Conservation (phyloP, 2,888 invertebrate species). For the Trilocha varians region DNA sequence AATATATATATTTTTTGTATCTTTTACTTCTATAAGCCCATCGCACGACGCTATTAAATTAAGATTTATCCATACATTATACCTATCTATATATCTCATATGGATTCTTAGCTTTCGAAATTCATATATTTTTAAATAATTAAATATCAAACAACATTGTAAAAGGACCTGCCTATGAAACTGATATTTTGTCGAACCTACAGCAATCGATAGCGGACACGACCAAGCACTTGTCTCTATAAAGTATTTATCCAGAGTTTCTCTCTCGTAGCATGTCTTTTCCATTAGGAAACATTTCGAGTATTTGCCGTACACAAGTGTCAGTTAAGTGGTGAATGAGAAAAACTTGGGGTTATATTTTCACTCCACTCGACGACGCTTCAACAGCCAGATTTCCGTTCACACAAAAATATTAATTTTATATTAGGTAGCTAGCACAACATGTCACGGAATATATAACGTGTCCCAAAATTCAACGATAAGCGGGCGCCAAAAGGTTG, state of each 20-base stretch:
- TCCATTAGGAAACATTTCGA: slow-evolving; percentile 67
- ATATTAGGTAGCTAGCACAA: neutral
- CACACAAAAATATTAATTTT: slow-evolving; percentile 11
- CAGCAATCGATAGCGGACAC: slow-evolving; percentile 44
- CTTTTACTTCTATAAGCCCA: too few relatives aligned
- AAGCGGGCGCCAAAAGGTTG: too few relatives aligned
- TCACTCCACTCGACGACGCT: neutral
- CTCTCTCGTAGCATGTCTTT: slow-evolving; percentile 65
- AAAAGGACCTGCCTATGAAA: neutral
- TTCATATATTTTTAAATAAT: too few relatives aligned
- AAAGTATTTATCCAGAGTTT: slow-evolving; percentile 67
- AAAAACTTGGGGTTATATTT: slow-evolving; percentile 36
- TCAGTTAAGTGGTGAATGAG: slow-evolving; percentile 49
- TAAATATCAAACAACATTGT: neutral
- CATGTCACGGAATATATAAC: too few relatives aligned
- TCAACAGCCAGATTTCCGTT: slow-evolving; percentile 8
- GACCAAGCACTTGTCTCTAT: slow-evolving; percentile 58
- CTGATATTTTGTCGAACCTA: slow-evolving; percentile 2
- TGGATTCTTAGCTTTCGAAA: too few relatives aligned
- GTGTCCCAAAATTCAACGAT: too few relatives aligned
- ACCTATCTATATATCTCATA: too few relatives aligned
- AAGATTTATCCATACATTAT: too few relatives aligned
- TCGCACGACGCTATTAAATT: too few relatives aligned
- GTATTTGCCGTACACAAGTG: slow-evolving; percentile 67
- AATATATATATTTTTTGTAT: too few relatives aligned